Conservation (phyloP, 2,888 invertebrate species). For the Teinopalpus imperialis region DNA sequence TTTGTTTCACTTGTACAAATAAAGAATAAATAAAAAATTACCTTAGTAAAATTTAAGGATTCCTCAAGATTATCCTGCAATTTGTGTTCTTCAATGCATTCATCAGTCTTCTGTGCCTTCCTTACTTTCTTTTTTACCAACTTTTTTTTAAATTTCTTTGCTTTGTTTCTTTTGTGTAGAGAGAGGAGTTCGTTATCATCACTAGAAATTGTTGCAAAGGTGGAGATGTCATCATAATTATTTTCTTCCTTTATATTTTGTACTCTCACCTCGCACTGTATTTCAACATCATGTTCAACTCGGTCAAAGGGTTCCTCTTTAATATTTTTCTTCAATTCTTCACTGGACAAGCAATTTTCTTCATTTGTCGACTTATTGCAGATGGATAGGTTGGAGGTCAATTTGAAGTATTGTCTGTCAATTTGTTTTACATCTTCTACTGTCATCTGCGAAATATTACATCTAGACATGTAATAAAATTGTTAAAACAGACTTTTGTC, state of each 20-base stretch:
- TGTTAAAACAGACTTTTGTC: too few species aligned
- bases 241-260: constrained; percentile 48
- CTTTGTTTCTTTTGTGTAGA: constrained; percentile 47
- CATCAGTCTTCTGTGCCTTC: constrained; percentile 33
- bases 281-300: constrained; percentile 27
- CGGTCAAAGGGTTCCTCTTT: too few species aligned
- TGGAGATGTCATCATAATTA: constrained; percentile 33
- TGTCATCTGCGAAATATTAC: constrained; percentile 7
- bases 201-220: constrained; percentile 37
- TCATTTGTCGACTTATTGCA: constrained; percentile 16
- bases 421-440: constrained; percentile 41
- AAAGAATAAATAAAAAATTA: not conserved
- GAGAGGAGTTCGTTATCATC: constrained; percentile 63
- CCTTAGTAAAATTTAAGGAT: constrained; percentile 5
- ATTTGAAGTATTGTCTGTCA: constrained; percentile 39
- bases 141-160: constrained; percentile 40
- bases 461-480: too few species aligned
- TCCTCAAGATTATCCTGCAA: too few species aligned
- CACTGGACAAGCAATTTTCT: constrained; percentile 14
- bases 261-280: constrained; percentile 11
- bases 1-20: too few species aligned
- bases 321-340: constrained; percentile 8
- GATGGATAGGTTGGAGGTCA: constrained; percentile 38
- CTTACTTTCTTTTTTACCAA: constrained; percentile 36
- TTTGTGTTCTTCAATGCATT: too few species aligned